Percentiles rank a stretch among this genome's conserved stretches.
phyloP scores from a whole-genome alignment of 2,113 vertebrate species.

The Gopherus flavomarginatus region DNA sequence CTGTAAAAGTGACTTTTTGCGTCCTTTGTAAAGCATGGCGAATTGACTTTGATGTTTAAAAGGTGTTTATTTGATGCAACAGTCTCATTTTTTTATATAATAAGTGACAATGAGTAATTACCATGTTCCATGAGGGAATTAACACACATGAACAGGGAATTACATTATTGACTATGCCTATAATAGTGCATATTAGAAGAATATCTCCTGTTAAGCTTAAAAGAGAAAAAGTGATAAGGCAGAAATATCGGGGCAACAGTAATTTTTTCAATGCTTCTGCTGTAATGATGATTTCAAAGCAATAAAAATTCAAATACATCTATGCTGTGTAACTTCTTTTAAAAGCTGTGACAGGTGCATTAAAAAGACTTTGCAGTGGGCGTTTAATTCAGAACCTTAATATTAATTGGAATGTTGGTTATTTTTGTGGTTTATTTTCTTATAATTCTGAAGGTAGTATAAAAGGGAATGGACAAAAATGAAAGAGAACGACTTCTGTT shows the following conservation, averaged over 20 bases:
- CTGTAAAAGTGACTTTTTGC: constrained; percentile 21
- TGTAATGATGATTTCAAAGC: not conserved
- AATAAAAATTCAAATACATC: constrained; percentile 5
- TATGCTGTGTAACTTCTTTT: not conserved
- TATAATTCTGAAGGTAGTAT: not conserved
- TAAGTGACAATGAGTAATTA: constrained; percentile 42
- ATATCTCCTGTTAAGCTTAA: constrained; percentile 9
- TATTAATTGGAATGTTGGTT: not conserved
- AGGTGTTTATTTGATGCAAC: not conserved
- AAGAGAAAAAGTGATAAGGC: not conserved
- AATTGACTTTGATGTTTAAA: not conserved
- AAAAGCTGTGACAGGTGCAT: constrained; percentile 12
- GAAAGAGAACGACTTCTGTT: not conserved
- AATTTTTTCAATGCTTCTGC: not conserved
- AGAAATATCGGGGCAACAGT: constrained; percentile 3
- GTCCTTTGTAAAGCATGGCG: not conserved
- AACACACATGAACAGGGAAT: constrained; percentile 26
- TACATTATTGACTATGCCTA: constrained; percentile 7
- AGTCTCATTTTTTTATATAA: constrained; percentile 22
- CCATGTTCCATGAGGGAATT: not conserved
- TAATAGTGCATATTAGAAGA: constrained; percentile 22
- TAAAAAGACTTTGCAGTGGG: not conserved
- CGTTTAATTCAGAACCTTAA: not conserved
- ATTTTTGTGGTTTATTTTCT: not conserved
- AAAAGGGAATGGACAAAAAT: not conserved